A percentile compares a stretch with the other conserved stretches of the same genome.
phyloP scores from a whole-genome alignment of 2,113 vertebrate species.

The Equus przewalskii region DNA sequence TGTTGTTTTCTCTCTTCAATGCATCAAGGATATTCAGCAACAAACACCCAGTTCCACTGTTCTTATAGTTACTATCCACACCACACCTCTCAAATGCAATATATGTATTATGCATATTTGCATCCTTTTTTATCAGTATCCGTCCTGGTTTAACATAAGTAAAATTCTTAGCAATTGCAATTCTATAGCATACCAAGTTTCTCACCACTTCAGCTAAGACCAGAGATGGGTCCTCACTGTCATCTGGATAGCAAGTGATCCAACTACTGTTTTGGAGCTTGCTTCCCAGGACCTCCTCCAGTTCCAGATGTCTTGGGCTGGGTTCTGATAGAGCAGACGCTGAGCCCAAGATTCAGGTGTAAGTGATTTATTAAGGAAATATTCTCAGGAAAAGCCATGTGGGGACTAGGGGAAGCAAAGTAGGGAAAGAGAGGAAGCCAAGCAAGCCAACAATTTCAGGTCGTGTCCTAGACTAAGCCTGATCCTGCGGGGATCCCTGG shows the following conservation, averaged over 20 bases:
- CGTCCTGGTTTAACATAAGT: background rate
- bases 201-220: background rate
- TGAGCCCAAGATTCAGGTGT: background rate
- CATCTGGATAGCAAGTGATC: background rate
- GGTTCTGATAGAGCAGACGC: background rate
- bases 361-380: background rate
- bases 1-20: background rate
- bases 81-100: background rate
- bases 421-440: background rate
- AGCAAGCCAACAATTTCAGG: background rate
- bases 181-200: background rate
- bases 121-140: background rate
- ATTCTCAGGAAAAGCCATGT: background rate
- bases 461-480: background rate
- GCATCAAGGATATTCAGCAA: background rate
- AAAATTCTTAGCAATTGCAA: background rate
- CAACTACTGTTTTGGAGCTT: background rate
- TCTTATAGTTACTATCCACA: background rate
- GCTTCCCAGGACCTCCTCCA: background rate
- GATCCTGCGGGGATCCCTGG: background rate
- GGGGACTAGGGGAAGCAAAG: too few species aligned
- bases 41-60: background rate
- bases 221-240: background rate
- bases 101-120: background rate
- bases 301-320: background rate